phyloP scores from a whole-genome alignment of 2,113 vertebrate species.

The Leucoraja erinaceus region DNA sequence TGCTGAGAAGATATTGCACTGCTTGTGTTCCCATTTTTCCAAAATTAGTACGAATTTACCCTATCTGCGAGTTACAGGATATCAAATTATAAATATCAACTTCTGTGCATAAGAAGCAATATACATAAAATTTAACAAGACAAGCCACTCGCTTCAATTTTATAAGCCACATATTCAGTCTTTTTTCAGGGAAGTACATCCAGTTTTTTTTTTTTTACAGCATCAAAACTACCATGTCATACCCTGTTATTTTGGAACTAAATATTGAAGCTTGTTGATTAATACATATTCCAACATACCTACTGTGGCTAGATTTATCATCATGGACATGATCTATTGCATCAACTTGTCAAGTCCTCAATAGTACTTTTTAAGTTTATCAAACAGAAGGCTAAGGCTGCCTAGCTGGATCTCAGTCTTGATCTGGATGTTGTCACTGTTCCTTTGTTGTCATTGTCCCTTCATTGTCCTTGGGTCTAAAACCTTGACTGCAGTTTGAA shows the following conservation, averaged over 20 bases:
- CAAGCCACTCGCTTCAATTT: not conserved
- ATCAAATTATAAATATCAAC: not conserved
- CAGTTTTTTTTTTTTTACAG: not conserved
- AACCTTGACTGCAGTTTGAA: not conserved
- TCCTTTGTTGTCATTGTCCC: not conserved
- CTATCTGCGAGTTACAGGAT: not conserved
- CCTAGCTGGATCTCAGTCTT: not conserved
- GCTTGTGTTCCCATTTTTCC: not conserved
- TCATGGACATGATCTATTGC: not conserved
- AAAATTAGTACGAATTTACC: not conserved
- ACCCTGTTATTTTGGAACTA: not conserved
- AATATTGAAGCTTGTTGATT: not conserved
- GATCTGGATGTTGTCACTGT: not conserved
- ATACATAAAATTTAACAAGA: not conserved
- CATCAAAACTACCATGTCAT: not conserved
- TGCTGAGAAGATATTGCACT: not conserved
- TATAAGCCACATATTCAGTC: not conserved
- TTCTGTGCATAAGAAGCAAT: not conserved
- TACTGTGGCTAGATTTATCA: too few species aligned
- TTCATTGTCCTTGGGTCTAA: not conserved
- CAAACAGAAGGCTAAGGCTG: not conserved
- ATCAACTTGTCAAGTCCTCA: not conserved
- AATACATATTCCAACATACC: not conserved
- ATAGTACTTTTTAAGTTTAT: not conserved
- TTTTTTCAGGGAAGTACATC: not conserved